Percentiles rank a stretch among this genome's conserved stretches.
These are phyloP conservation scores for Bugula neritina DNA, from an alignment of 2,888 invertebrate genomes.

Conservation along the genomic window DNA sequence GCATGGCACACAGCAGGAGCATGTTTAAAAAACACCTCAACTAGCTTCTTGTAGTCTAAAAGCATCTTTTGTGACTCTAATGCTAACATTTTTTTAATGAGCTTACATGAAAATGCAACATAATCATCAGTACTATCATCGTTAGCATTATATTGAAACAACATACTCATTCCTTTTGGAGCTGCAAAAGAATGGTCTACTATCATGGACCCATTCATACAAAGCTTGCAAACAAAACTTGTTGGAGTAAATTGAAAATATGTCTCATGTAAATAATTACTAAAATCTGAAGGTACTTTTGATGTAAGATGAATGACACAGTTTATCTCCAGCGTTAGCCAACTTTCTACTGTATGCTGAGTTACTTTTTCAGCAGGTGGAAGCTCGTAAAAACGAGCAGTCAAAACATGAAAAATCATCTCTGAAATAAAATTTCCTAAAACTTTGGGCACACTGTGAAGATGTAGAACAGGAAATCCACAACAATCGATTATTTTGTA, in stretches of 20 bases:
- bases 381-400: background rate
- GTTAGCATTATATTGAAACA: no score
- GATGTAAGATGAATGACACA: background rate
- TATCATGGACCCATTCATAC: background rate
- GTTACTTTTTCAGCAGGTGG: background rate
- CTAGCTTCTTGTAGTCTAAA: background rate
- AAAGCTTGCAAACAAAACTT: background rate
- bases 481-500: background rate
- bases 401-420: background rate
- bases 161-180: background rate
- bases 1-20: background rate
- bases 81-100: background rate
- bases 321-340: background rate
- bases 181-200: background rate
- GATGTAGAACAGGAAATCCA: background rate
- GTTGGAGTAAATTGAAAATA: background rate
- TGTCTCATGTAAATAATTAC: background rate
- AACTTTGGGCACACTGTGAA: background rate
- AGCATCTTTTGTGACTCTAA: background rate
- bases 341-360: background rate
- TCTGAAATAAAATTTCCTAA: background rate
- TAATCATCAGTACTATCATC: background rate
- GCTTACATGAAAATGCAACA: background rate
- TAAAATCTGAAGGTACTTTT: background rate
- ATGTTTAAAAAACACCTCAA: background rate